phyloP scores from a whole-genome alignment of 2,113 vertebrate species.

The Peucedramus taeniatus region DNA sequence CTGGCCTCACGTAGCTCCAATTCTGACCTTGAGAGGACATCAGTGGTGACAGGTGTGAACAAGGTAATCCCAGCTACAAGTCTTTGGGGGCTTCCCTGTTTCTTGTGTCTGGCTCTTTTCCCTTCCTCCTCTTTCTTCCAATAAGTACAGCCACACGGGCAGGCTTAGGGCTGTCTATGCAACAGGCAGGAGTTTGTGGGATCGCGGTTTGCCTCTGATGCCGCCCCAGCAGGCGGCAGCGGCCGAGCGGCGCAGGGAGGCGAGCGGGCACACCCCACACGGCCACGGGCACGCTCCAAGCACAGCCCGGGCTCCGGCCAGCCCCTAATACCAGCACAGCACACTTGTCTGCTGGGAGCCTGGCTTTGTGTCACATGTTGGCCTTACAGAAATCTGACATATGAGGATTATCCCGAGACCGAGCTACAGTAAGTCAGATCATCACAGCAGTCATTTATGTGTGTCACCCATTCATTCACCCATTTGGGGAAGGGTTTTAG shows the following conservation, averaged over 20 bases:
- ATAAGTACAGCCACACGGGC: background rate
- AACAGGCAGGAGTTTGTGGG: background rate
- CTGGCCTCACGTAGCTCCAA: slow-evolving; percentile 42
- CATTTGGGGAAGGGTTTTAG: background rate
- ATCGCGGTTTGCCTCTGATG: slow-evolving; percentile 16
- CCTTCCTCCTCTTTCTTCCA: background rate
- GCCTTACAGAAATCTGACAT: slow-evolving; percentile 75
- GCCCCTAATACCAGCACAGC: slow-evolving; percentile 70
- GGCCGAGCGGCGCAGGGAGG: background rate
- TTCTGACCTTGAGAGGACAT: slow-evolving; percentile 70
- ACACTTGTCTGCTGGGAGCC: slow-evolving; percentile 65
- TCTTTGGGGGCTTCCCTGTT: background rate
- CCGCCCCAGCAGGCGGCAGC: background rate
- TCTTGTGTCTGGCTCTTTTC: background rate
- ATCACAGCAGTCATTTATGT: slow-evolving; percentile 1
- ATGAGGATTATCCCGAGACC: slow-evolving; percentile 69
- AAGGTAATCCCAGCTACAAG: slow-evolving; percentile 54
- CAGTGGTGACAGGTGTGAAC: slow-evolving; percentile 37
- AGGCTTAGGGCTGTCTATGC: slow-evolving; percentile 26
- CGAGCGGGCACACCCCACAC: background rate
- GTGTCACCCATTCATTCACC: slow-evolving; percentile 40
- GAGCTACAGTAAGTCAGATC: slow-evolving; percentile 26
- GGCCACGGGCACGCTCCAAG: background rate
- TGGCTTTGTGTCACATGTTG: slow-evolving; percentile 75
- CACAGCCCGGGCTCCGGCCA: slow-evolving; percentile 28